Evolutionary conservation across 2,888 invertebrate species (phyloP), one percentile per base, ranked within the genome.

Genomic region (Pemphredon lugubris): DNA sequence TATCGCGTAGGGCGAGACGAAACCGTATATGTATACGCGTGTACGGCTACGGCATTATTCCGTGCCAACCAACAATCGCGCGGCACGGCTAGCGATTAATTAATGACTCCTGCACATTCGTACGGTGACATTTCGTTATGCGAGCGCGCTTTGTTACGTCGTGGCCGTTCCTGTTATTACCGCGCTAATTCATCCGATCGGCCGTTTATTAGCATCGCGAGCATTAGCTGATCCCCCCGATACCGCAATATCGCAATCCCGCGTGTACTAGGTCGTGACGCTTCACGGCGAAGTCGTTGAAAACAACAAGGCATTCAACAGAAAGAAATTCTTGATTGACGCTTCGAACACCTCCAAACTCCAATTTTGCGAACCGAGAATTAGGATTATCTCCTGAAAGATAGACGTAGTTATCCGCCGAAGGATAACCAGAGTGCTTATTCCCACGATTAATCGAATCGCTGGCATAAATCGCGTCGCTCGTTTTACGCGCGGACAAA

Each of bases 161-260:
- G 48, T 30, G 51, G 54, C 47, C 18, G 58, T 48, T 37, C 32
- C 59, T 58, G 73, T 75, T 78, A 78, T 78, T 78, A 47, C 78
- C 18, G 58, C 48, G 69, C 67, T 78, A 78, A 78, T 78, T 78
- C 78, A 67, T 78, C 66, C 50, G 78, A 78, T 78, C 79, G 61
- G 67, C 61, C 69, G 64, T 78, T 75, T 78, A 78, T 78, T 78
- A 78, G 75, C 61, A 63, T 53, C 51, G 20, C 16, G 16, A 5
- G 6, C 21, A 45, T n/a, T n/a, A n/a, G n/a, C n/a, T n/a, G n/a
- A n/a, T n/a, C n/a, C n/a, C n/a, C n/a, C n/a, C n/a, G n/a, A n/a
- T n/a, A n/a, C n/a, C n/a, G n/a, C n/a, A n/a, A n/a, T 5, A 21
- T 21, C 5, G 44, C 11, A 21, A 13, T 23, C n/a, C 23, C 44